Base-by-base conservation (phyloP, 2,113 vertebrate species). In the Corythoichthys intestinalis region DNA sequence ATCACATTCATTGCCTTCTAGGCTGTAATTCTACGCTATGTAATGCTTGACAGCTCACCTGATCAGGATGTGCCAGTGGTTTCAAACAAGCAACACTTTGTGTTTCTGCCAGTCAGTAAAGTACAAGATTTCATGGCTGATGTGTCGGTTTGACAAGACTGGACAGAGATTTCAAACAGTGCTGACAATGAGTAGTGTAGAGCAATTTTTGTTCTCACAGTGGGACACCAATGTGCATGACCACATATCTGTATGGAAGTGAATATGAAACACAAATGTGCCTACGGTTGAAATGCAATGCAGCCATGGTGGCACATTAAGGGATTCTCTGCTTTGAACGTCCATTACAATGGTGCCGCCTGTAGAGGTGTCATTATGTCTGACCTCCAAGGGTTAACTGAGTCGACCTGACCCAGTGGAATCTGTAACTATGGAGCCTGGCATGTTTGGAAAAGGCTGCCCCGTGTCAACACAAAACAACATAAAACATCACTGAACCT, bases 271-370 rank as follows among this genome's bases (percentile, higher is more conserved):
- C 20, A 2, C 58, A 62, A 63, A 70, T n/a, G 62, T 65, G 66
- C 71, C 7, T 73, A 76, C 72, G 61, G 74, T 79, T 28, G 20
- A 28, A 28, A 28, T 28, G 20, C 20, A 28, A 76, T 57, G 57
- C 74, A 70, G 39, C 74, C 70, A 52, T 67, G 39, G 72, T 37
- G 54, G 73, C 83, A 85, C 79, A 87, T 83, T 80, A 82, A 58
- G 34, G 64, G 73, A 71, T 81, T 79, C 81, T 83, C 80, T 86
- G 88, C 83, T 86, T 81, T 75, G 65, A 71, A 71, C 74, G 67
- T n/a, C 17, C 60, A 6, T 72, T 49, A 48, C 63, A 14, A 20
- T 49, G 52, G 66, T 46, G 34, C 58, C 47, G 11, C 74, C 77
- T 70, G 57, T 2, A 15, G n/a, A 5, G 48, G 64, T 66, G 75